A percentile compares a stretch with the other conserved stretches of the same genome.
phyloP scores from a whole-genome alignment of 2,888 invertebrate species.

The Acleris laterana region DNA sequence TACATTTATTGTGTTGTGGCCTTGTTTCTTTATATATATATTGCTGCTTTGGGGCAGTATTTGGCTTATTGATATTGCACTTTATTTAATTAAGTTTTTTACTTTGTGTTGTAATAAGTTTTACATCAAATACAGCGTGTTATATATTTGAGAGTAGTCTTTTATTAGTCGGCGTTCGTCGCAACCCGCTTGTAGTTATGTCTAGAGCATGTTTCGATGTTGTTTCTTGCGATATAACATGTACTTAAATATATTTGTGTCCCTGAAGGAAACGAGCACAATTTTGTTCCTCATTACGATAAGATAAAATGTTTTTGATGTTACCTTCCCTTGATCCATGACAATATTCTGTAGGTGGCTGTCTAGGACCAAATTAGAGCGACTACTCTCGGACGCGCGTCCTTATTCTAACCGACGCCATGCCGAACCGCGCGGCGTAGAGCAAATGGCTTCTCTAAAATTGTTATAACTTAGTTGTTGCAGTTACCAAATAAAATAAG shows the following conservation, averaged over 20 bases:
- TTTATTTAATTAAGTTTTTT: slow-evolving; percentile 69
- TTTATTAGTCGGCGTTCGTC: slow-evolving; percentile 63
- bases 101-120: slow-evolving; percentile 71
- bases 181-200: slow-evolving; percentile 72
- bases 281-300: slow-evolving; percentile 28
- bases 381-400: slow-evolving; percentile 3
- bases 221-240: slow-evolving; percentile 37
- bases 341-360: slow-evolving; percentile 40
- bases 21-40: slow-evolving; percentile 46
- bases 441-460: slow-evolving; percentile 57
- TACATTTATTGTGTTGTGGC: slow-evolving; percentile 53
- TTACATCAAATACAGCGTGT: slow-evolving; percentile 77
- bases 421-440: slow-evolving; percentile 40
- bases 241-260: slow-evolving; percentile 35
- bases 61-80: slow-evolving; percentile 63
- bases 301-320: slow-evolving; percentile 21
- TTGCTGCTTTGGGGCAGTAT: slow-evolving; percentile 30
- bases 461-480: slow-evolving; percentile 69
- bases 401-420: not conserved
- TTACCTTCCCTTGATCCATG: slow-evolving; percentile 38
- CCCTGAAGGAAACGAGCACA: slow-evolving; percentile 21
- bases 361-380: slow-evolving; percentile 32
- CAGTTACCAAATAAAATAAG: slow-evolving; percentile 81
- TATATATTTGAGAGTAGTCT: slow-evolving; percentile 68
- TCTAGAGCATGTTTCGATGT: slow-evolving; percentile 63